Percentiles rank a stretch among this genome's conserved stretches.
phyloP scores from a whole-genome alignment of 2,888 invertebrate species.

The Operophtera brumata region DNA sequence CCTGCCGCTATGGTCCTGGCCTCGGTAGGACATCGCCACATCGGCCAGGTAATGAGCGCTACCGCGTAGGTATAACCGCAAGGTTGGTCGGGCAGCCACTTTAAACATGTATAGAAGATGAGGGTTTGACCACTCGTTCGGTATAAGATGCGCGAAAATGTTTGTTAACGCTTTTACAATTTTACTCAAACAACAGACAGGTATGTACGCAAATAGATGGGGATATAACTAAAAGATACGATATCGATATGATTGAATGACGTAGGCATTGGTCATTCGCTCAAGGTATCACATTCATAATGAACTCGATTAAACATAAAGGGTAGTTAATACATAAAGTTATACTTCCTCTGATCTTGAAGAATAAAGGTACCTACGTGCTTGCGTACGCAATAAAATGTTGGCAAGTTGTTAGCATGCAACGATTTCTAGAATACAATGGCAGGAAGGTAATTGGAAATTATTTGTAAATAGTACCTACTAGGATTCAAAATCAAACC shows the following conservation, averaged over 20 bases:
- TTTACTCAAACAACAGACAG: neutral
- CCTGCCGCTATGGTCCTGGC: too few species aligned
- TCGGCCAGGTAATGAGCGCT: too few species aligned
- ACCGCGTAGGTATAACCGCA: too few species aligned
- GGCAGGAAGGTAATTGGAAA: too few species aligned
- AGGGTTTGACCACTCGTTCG: too few species aligned
- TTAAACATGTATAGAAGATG: too few species aligned
- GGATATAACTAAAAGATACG: neutral
- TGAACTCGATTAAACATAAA: neutral
- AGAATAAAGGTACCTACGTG: neutral
- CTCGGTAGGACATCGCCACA: too few species aligned
- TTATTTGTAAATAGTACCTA: too few species aligned
- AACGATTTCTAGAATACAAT: neutral
- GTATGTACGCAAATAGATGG: neutral
- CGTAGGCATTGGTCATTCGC: constrained; percentile 7
- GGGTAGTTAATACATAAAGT: neutral
- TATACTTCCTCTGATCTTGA: constrained; percentile 2
- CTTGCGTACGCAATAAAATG: neutral
- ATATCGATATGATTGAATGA: constrained; percentile 10
- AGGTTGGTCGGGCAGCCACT: too few species aligned
- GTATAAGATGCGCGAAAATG: too few species aligned
- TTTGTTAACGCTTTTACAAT: too few species aligned
- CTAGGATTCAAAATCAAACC: too few species aligned
- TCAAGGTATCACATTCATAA: neutral
- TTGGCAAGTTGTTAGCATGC: neutral